Conservation (phyloP, 2,113 vertebrate species). For the Stegostoma tigrinum region DNA sequence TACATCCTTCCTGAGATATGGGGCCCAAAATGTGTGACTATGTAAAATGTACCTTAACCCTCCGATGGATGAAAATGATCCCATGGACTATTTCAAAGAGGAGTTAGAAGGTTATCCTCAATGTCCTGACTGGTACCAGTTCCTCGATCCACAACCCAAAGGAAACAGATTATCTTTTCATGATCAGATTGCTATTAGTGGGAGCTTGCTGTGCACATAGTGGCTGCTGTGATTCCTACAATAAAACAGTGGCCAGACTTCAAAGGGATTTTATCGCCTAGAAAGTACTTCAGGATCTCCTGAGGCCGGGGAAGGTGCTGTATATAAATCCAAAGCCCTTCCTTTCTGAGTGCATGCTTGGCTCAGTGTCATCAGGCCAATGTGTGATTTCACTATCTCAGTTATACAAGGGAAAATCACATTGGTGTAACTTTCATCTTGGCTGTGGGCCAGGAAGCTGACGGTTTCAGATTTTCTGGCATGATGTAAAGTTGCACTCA, state of each 20-base stretch:
- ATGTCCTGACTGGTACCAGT: too few relatives aligned
- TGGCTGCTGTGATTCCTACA: too few relatives aligned
- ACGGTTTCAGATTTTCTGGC: not conserved
- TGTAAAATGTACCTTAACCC: not conserved
- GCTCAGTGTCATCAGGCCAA: too few relatives aligned
- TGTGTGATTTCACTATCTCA: not conserved
- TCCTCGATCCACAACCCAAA: too few relatives aligned
- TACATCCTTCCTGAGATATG: too few relatives aligned
- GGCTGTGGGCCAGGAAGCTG: not conserved
- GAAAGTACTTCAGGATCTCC: too few relatives aligned
- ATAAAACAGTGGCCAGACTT: too few relatives aligned
- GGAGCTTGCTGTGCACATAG: too few relatives aligned
- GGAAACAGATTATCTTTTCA: too few relatives aligned
- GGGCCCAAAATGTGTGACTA: not conserved
- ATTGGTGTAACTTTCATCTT: not conserved
- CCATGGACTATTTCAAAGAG: not conserved
- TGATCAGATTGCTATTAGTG: too few relatives aligned
- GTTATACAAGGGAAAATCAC: not conserved
- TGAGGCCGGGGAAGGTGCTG: not conserved
- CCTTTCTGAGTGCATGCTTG: not conserved
- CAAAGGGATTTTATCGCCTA: too few relatives aligned
- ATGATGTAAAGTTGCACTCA: not conserved
- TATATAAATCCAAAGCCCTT: not conserved
- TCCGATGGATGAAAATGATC: not conserved
- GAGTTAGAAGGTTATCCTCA: not conserved